Evolutionary conservation across 2,113 vertebrate species (phyloP), one percentile per base, ranked within the genome.

Genomic region (Oenanthe melanoleuca): DNA sequence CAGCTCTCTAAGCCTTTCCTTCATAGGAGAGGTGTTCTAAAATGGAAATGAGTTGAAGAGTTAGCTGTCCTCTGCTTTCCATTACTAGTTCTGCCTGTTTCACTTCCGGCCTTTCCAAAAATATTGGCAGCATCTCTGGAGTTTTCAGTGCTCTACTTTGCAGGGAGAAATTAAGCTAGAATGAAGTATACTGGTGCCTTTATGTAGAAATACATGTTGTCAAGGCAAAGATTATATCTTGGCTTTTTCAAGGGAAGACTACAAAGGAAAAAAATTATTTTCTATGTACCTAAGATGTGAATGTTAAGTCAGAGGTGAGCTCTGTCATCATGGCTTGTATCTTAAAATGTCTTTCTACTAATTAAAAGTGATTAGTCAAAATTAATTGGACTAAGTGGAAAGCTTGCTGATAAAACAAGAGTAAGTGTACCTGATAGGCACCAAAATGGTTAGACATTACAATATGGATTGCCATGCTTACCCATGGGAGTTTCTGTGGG

Each of bases 301-400:
- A 4, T 10, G 50, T 64, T 69, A 80, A 52, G 49, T 71, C 57
- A 64, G 33, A 3, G 1, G 15, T 70, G 56, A 92, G 38, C 64
- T 80, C 81, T 73, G 34, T 15, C 53, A 64, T 87, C 50, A 49
- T 20, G 64, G 47, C 67, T 83, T 49, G 20, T 14, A 31, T 83
- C n/a, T 80, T 66, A 83, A 79, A 28, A 20, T 42, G 49, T 64
- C 65, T 87, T 89, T 61, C 37, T 61, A 2, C 24, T 74, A 60
- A 80, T 78, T 38, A 42, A 72, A 86, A 88, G 33, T 60, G 75
- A 91, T 84, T 34, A 80, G 50, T 83, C 64, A 65, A 84, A 89
- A 64, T 53, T 67, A 79, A 56, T 75, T 70, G 61, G 66, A 55
- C 42, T 86, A 38, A 71, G 70, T n/a, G 59, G 61, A 89, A 94